These are phyloP conservation scores for Octopus sinensis DNA, from an alignment of 1,140 invertebrate species.

Conservation along the genomic window DNA sequence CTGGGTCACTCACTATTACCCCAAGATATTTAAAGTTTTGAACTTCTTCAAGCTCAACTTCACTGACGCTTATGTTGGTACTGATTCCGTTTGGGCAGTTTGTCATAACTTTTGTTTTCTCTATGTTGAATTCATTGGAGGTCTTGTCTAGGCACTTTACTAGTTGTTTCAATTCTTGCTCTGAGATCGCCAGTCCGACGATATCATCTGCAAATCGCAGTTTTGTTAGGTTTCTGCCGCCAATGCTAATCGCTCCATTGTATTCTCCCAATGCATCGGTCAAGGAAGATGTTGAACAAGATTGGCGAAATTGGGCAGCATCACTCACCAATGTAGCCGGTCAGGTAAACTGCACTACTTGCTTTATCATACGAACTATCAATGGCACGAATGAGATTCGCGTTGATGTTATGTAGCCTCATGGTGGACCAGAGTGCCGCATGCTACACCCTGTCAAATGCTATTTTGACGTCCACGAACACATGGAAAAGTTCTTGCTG, in stretches of 20 bases:
- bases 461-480: slow-evolving; percentile 22
- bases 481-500: not conserved
- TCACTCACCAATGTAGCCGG: slow-evolving; percentile 19
- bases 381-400: slow-evolving; percentile 16
- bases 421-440: not conserved
- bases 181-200: not conserved
- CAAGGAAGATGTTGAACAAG: not conserved
- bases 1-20: not conserved
- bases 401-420: slow-evolving; percentile 25
- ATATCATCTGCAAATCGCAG: not conserved
- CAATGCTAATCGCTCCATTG: not conserved
- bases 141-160: not conserved
- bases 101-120: not conserved
- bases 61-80: not conserved
- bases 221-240: not conserved
- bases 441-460: slow-evolving; percentile 20
- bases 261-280: not conserved
- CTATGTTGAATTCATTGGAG: not conserved
- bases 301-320: not conserved
- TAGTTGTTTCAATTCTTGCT: not conserved
- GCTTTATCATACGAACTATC: slow-evolving; percentile 26
- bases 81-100: not conserved
- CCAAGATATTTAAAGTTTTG: not conserved
- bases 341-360: slow-evolving; percentile 25
- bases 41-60: not conserved